Evolutionary conservation across 2,797 vertebrate species (phyloP).

Genomic region (Sebastes glaucus): DNA sequence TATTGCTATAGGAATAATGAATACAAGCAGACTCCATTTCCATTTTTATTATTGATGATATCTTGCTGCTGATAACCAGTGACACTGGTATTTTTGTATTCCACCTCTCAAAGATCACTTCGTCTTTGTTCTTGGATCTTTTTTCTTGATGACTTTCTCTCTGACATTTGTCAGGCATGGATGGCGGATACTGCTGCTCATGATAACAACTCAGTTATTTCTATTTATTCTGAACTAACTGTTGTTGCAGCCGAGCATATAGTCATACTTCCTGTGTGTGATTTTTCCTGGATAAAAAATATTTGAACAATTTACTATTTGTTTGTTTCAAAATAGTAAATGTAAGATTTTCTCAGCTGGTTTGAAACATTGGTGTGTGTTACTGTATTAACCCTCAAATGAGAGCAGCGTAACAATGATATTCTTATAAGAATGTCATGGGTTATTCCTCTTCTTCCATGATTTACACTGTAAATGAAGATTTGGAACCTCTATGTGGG

Average conservation of each 20-base stretch:
- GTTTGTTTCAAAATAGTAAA: neutral
- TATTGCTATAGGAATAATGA: neutral
- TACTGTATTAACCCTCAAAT: neutral
- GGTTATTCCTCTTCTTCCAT: neutral
- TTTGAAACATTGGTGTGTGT: neutral
- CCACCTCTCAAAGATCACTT: constrained; percentile 11
- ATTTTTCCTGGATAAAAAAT: neutral
- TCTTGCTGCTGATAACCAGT: neutral
- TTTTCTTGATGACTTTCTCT: constrained; percentile 4
- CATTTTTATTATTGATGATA: neutral
- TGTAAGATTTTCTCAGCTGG: neutral
- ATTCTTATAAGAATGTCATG: neutral
- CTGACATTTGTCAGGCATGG: constrained; percentile 1
- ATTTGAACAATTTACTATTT: neutral
- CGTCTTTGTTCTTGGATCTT: constrained; percentile 12
- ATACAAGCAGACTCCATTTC: neutral
- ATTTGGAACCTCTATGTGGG: neutral
- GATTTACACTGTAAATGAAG: neutral
- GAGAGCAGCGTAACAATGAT: neutral
- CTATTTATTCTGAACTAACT: neutral
- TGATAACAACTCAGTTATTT: neutral
- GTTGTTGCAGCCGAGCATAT: neutral
- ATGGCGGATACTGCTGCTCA: neutral
- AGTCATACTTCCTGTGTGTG: neutral
- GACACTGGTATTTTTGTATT: neutral